Percentiles rank a stretch among this genome's conserved stretches.
Conservation (phyloP, 2,113 vertebrate species). For the Ceratotherium simum region DNA sequence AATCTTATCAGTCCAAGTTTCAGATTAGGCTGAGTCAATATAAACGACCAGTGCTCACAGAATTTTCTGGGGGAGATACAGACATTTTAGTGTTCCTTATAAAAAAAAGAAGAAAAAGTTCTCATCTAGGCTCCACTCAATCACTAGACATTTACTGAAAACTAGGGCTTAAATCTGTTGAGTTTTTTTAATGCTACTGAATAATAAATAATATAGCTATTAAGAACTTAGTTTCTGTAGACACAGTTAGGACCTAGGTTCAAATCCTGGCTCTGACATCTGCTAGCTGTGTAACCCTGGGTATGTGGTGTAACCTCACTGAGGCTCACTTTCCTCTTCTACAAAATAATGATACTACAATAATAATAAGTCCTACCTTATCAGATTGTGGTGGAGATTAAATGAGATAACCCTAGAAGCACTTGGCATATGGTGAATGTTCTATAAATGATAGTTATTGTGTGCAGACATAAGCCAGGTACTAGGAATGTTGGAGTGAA, state of each 20-base stretch:
- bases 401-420: neutral
- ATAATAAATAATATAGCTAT: neutral
- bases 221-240: neutral
- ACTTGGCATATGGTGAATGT: neutral
- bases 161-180: neutral
- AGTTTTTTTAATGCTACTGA: neutral
- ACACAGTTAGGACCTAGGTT: neutral
- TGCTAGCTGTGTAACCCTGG: neutral
- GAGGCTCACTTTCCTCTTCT: neutral
- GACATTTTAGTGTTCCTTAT: conserved; percentile 2
- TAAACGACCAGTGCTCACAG: neutral
- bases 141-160: conserved; percentile 36
- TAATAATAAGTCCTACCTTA: neutral
- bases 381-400: neutral
- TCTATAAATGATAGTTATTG: neutral
- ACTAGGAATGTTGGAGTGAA: neutral
- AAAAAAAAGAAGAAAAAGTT: neutral
- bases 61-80: neutral
- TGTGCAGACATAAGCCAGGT: neutral
- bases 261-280: neutral
- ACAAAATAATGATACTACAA: neutral
- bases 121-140: neutral
- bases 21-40: neutral
- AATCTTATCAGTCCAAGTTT: neutral
- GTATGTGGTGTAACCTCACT: neutral